A percentile compares a stretch with the other conserved stretches of the same genome.
Evolutionary conservation across 2,888 invertebrate genomes (phyloP).

Genomic region (Eumacrocentrus americanus): DNA sequence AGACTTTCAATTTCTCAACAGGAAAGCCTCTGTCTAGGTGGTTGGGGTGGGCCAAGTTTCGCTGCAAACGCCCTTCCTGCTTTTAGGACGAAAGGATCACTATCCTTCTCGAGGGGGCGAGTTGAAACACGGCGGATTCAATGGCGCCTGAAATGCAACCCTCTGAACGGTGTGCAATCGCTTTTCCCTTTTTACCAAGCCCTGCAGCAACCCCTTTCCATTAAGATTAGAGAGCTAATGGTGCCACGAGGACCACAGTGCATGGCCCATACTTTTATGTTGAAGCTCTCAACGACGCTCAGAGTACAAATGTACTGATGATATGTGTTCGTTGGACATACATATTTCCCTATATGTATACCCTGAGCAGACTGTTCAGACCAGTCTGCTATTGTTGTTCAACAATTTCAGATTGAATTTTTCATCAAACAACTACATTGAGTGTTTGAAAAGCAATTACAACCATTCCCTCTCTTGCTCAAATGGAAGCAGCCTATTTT

Average conservation of each 20-base stretch:
- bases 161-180: conserved; percentile 12
- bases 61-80: conserved; percentile 28
- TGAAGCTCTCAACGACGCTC: no score
- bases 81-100: conserved; percentile 36
- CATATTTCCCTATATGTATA: no score
- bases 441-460: conserved; percentile 15
- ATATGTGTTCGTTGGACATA: no score
- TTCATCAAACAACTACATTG: background rate
- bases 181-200: conserved; percentile 27
- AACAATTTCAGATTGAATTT: background rate
- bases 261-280: background rate
- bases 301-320: no score
- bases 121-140: conserved; percentile 38
- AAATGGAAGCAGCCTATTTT: background rate
- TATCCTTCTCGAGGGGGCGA: conserved; percentile 32
- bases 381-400: no score
- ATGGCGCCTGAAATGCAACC: conserved; percentile 40
- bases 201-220: conserved; percentile 39
- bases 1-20: background rate
- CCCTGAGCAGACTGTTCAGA: no score
- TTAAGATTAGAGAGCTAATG: conserved; percentile 44
- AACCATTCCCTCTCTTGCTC: background rate
- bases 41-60: background rate
- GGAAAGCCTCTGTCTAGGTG: background rate
- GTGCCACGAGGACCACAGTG: conserved; percentile 20